Base-by-base conservation (phyloP, 2,888 invertebrate species). In the Nomada lathburiana region DNA sequence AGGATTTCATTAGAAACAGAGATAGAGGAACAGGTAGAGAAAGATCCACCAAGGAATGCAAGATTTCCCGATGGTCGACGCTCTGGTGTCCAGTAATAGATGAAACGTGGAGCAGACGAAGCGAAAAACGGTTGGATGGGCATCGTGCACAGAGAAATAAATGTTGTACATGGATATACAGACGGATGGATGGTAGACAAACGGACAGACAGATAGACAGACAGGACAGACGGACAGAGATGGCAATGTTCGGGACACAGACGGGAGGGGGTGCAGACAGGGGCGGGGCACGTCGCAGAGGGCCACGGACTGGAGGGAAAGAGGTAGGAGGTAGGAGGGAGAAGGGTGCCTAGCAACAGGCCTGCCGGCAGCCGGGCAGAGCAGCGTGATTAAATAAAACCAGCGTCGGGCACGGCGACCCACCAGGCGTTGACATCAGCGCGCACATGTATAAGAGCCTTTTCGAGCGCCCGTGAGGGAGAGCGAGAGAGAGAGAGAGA, bases 281-380 rank as follows among this genome's bases (percentile, higher is more conserved):
- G 90, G 91, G 91, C 89, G 92, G 90, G 89, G 89, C 88, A 90
- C 87, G 80, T 86, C 83, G 85, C 82, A 84, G 89, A 87, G 88
- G 89, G 89, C 83, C 90, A 87, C 86, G 86, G 79, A 69, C 71
- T 64, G 29, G 62, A 55, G 67, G 71, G 75, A 83, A 69, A 63
- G 64, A 76, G 73, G 75, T 47, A 76, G 50, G 76, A 80, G 76
- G 81, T 44, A 76, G 86, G 87, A 85, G 89, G 90, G 90, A 91
- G 92, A 91, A 85, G 87, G 91, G 93, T 92, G 93, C 93, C 91
- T 93, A 93, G 93, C 93, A 93, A 93, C 93, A 93, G 92, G 90
- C 92, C 89, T 88, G 88, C 89, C 88, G 88, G 88, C 88, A 87
- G 88, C 89, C 87, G 86, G 88, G 90, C 90, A 89, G 88, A 90